Percentiles rank a stretch among this genome's conserved stretches.
Evolutionary conservation across 2,113 vertebrate genomes (phyloP).

Genomic region (Perca schrenkii): DNA sequence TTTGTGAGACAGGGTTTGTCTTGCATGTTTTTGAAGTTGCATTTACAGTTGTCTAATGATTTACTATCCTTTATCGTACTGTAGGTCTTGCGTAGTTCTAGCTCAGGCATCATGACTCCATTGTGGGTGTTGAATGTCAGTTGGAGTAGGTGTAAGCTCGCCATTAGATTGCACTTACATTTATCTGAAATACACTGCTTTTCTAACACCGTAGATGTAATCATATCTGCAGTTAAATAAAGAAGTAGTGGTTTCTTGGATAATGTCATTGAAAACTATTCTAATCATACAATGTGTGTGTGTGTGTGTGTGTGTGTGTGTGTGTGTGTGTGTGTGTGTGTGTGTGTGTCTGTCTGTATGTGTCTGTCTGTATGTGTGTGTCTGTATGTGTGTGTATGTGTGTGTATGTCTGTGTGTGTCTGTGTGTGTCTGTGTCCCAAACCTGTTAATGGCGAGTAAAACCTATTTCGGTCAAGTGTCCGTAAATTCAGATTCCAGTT

Average conservation of each 20-base stretch:
- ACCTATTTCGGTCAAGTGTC: not conserved
- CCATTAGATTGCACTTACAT: conserved; percentile 56
- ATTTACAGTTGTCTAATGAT: not conserved
- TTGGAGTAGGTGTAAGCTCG: conserved; percentile 55
- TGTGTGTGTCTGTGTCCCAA: not conserved
- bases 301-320: not conserved
- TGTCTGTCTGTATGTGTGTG: not conserved
- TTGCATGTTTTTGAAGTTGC: conserved; percentile 4
- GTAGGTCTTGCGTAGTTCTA: conserved; percentile 40
- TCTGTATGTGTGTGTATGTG: no score
- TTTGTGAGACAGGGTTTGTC: not conserved
- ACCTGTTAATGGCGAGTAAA: not conserved
- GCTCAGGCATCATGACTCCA: conserved; percentile 31
- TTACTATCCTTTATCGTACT: conserved; percentile 18
- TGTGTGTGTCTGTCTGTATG: no score
- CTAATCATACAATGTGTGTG: not conserved
- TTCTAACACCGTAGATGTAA: conserved; percentile 31
- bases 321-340: not conserved
- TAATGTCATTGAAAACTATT: conserved; percentile 1
- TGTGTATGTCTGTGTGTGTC: not conserved
- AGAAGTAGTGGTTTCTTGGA: conserved; percentile 21
- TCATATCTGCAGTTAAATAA: conserved; percentile 38
- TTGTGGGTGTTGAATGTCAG: conserved; percentile 72
- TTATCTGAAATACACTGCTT: conserved; percentile 34
- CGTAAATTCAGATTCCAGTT: not conserved